Percentiles rank a stretch among this genome's conserved stretches.
Evolutionary conservation across 2,888 invertebrate genomes (phyloP).

Genomic region (Drosophila emarginata): DNA sequence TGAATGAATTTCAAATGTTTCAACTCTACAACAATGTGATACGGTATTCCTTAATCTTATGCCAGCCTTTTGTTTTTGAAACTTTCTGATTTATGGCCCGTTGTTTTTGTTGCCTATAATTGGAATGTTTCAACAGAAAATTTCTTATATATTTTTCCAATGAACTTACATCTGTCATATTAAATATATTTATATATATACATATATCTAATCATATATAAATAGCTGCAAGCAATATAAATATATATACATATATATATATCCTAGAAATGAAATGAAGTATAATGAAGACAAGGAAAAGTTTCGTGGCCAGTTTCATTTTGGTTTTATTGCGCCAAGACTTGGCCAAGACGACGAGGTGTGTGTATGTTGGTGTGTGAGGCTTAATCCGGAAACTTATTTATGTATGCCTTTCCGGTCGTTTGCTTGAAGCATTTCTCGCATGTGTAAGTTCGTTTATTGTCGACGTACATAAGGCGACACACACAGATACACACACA

Average conservation of each 20-base stretch:
- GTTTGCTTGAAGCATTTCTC: conserved; percentile 71
- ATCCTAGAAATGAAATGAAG: neutral
- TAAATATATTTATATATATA: no score
- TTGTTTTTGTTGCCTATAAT: neutral
- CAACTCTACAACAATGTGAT: neutral
- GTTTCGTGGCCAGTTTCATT: conserved; percentile 61
- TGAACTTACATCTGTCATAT: neutral
- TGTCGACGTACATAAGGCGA: conserved; percentile 27
- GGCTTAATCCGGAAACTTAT: conserved; percentile 75
- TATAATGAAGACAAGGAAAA: conserved; percentile 21
- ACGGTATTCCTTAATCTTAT: neutral
- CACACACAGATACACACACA: conserved; percentile 22
- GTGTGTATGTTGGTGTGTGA: conserved; percentile 52
- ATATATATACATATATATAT: conserved; percentile 5
- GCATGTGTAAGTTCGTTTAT: conserved; percentile 58
- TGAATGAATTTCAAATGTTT: conserved; percentile 8
- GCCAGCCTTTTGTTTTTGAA: no score
- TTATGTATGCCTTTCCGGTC: conserved; percentile 76
- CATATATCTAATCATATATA: conserved; percentile 3
- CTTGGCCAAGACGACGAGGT: conserved; percentile 40
- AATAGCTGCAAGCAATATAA: conserved; percentile 4
- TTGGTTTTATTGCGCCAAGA: conserved; percentile 66
- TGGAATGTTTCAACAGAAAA: conserved; percentile 1
- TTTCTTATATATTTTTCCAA: neutral
- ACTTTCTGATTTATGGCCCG: neutral